Conservation (phyloP, 2,888 invertebrate genomes). For the Aphrophora alni region DNA sequence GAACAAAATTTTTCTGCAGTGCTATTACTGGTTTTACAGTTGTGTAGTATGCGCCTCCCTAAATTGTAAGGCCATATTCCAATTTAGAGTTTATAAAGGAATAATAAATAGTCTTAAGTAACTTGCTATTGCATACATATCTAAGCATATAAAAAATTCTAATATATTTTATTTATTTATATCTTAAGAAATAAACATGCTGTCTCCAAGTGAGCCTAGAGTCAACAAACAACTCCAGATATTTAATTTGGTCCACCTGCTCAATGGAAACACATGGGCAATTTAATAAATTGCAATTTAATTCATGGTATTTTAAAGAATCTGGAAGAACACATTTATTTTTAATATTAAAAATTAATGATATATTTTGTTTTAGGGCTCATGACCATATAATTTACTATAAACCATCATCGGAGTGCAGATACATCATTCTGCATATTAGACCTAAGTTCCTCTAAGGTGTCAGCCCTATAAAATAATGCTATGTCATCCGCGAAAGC, state of each 20-base stretch:
- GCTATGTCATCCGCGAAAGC: constrained; percentile 20
- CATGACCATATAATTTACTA: constrained; percentile 16
- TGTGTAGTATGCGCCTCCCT: no score
- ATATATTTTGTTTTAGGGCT: constrained; percentile 30
- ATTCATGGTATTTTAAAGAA: not conserved
- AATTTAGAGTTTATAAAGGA: no score
- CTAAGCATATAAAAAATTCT: no score
- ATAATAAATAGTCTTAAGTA: no score
- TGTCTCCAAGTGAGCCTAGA: constrained; percentile 12
- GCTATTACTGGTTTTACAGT: no score
- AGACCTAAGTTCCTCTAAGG: not conserved
- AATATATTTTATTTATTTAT: no score
- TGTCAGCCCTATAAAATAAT: not conserved
- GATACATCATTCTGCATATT: constrained; percentile 22
- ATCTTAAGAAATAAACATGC: not conserved
- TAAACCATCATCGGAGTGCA: constrained; percentile 6
- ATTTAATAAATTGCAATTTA: not conserved
- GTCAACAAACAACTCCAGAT: not conserved
- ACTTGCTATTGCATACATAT: no score
- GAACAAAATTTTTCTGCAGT: no score
- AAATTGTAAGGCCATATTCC: no score
- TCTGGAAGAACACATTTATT: not conserved
- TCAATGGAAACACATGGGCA: constrained; percentile 11
- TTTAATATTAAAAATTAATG: not conserved
- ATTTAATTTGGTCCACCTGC: constrained; percentile 14